phyloP scores from a whole-genome alignment of 2,888 invertebrate species.

The Sphecodes monilicornis region DNA sequence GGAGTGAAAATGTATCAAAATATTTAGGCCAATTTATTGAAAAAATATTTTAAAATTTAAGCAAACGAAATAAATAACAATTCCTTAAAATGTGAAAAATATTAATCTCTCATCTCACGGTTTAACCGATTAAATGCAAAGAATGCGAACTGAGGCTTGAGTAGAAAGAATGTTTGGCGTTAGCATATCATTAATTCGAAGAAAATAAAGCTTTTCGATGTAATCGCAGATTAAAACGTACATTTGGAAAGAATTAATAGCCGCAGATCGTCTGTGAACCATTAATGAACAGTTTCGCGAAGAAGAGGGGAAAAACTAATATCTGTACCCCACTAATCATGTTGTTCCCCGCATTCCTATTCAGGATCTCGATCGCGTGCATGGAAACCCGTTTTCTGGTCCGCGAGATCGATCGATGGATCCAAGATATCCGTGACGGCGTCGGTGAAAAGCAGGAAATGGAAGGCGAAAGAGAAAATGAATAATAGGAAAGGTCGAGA shows the following conservation, averaged over 20 bases:
- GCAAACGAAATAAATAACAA: not conserved
- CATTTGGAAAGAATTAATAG: not conserved
- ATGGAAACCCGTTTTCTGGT: conserved; percentile 73
- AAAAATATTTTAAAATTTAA: not conserved
- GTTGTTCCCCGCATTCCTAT: conserved; percentile 45
- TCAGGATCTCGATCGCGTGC: conserved; percentile 64
- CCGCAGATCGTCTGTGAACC: not conserved
- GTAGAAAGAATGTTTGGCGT: not conserved
- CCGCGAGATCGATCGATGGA: conserved; percentile 70
- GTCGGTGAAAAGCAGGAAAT: conserved; percentile 64
- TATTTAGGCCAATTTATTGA: not conserved
- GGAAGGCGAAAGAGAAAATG: conserved; percentile 63
- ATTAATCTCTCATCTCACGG: not conserved
- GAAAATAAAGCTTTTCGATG: not conserved
- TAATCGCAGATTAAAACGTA: not conserved
- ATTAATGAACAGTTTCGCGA: not conserved
- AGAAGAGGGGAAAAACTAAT: not conserved
- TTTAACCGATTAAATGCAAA: not conserved
- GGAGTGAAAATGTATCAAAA: not conserved
- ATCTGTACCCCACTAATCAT: not conserved
- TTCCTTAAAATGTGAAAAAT: not conserved
- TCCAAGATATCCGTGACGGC: conserved; percentile 46
- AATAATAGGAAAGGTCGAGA: conserved; percentile 62
- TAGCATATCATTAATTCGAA: not conserved
- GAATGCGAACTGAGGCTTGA: not conserved